phyloP scores from a whole-genome alignment of 2,888 invertebrate genomes.

The Limnephilus lunatus region DNA sequence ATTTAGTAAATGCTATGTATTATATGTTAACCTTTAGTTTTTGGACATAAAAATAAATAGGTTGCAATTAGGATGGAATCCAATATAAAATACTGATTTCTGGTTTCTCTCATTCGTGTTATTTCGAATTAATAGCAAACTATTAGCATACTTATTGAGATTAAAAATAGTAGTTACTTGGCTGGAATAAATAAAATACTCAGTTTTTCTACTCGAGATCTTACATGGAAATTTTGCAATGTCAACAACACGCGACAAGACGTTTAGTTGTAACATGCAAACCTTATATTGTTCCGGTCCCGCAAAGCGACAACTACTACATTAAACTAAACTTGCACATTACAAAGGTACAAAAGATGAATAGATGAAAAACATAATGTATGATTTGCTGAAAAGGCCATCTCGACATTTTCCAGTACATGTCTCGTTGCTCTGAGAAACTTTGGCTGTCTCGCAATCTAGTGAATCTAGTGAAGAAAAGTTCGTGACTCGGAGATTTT shows the following conservation, averaged over 20 bases:
- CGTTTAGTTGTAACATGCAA: constrained; percentile 8
- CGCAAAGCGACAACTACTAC: background rate
- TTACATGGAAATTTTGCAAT: background rate
- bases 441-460: too few relatives aligned
- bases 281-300: background rate
- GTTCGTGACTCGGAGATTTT: background rate
- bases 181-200: background rate
- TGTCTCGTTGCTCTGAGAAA: background rate
- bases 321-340: background rate
- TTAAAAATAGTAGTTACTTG: background rate
- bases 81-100: too few relatives aligned
- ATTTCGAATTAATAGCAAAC: background rate
- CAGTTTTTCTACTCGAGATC: background rate
- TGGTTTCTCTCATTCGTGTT: background rate
- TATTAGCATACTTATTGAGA: background rate
- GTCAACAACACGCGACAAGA: background rate
- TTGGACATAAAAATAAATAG: background rate
- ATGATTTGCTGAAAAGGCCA: background rate
- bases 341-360: background rate
- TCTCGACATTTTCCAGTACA: background rate
- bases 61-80: too few relatives aligned
- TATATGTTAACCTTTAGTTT: background rate
- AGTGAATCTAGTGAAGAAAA: background rate
- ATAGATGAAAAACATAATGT: background rate
- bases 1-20: too few relatives aligned